Conservation (phyloP, 2,797 vertebrate species). For the Lacerta bilineata region DNA sequence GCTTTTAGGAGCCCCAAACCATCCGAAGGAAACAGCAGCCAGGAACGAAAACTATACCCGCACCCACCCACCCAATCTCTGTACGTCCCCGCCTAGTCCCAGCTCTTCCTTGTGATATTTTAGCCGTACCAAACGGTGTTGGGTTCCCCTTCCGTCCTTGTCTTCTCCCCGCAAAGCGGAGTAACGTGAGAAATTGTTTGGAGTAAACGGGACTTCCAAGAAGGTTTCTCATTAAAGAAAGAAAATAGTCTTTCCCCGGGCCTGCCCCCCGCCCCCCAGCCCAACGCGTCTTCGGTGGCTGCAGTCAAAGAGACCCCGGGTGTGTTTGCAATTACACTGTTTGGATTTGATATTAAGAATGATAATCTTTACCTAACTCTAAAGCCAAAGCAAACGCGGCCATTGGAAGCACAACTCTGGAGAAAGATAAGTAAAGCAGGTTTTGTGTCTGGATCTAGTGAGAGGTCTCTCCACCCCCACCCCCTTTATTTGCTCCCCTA, state of each 20-base stretch:
- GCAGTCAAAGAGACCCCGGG: conserved; percentile 62
- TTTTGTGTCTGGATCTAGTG: conserved; percentile 55
- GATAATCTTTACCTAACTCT: conserved; percentile 74
- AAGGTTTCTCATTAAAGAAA: conserved; percentile 76
- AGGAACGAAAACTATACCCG: background rate
- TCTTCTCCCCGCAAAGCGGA: conserved; percentile 40
- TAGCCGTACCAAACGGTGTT: background rate
- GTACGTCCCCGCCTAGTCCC: no score
- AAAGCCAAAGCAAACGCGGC: conserved; percentile 75
- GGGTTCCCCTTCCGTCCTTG: conserved; percentile 8
- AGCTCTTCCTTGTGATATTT: background rate
- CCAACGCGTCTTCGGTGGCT: conserved; percentile 62
- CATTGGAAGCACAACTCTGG: conserved; percentile 63
- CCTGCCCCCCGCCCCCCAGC: no score
- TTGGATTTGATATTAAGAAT: conserved; percentile 80
- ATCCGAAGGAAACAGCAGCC: background rate
- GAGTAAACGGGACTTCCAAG: conserved; percentile 58
- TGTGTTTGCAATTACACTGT: conserved; percentile 78
- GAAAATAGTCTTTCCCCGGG: conserved; percentile 67
- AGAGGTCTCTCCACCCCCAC: background rate
- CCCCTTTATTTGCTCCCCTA: no score
- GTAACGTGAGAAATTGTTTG: conserved; percentile 76
- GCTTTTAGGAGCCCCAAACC: background rate
- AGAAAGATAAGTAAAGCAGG: conserved; percentile 66
- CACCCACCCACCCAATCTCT: background rate